phyloP scores from a whole-genome alignment of 2,888 invertebrate species.

The Prenolepis imparis region DNA sequence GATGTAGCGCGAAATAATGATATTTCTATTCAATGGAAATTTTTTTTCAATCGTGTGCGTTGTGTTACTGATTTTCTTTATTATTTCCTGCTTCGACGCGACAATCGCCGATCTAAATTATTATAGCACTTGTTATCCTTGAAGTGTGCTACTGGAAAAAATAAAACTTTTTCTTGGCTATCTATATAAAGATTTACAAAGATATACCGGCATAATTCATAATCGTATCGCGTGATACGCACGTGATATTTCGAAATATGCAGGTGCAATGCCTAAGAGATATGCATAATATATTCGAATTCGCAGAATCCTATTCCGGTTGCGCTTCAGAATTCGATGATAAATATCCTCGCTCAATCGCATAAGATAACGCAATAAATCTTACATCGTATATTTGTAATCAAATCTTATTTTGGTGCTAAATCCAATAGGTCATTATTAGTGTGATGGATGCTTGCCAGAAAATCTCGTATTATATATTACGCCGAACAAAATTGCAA shows the following conservation, averaged over 20 bases:
- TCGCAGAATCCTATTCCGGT: background rate
- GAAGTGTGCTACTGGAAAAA: constrained; percentile 31
- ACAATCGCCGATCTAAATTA: background rate
- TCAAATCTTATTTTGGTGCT: constrained; percentile 18
- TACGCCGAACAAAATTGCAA: background rate
- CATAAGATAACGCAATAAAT: background rate
- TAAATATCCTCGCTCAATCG: background rate
- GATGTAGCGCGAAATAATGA: background rate
- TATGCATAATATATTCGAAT: background rate
- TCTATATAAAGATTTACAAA: constrained; percentile 41
- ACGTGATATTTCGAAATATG: constrained; percentile 1
- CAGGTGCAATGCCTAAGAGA: background rate
- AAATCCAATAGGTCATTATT: background rate
- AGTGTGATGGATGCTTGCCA: constrained; percentile 13
- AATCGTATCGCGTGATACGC: constrained; percentile 58
- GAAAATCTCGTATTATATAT: background rate
- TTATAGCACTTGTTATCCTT: constrained; percentile 62
- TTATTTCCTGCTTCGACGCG: constrained; percentile 1
- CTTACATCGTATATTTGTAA: constrained; percentile 1
- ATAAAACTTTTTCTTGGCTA: constrained; percentile 9
- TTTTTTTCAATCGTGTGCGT: too few species aligned
- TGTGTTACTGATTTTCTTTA: background rate
- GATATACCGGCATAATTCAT: constrained; percentile 54
- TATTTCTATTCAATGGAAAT: background rate
- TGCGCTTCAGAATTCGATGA: background rate